Base-by-base conservation (phyloP, 2,797 vertebrate species). In the Halcyon badia region DNA sequence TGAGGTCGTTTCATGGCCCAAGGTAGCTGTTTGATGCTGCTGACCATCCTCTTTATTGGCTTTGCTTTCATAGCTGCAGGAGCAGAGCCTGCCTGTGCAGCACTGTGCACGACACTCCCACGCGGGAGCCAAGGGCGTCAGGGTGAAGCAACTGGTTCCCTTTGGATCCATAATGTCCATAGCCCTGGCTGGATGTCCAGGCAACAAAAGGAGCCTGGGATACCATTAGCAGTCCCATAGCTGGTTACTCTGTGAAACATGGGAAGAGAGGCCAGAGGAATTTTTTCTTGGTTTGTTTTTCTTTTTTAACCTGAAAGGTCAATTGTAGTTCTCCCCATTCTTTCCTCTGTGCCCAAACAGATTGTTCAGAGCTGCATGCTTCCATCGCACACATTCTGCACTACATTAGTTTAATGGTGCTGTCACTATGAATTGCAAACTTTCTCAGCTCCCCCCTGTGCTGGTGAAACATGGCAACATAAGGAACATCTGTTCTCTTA, bases 401-500 rank as follows among this genome's bases (percentile, higher is more conserved):
- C 94, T 79, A 56, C 90, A 95, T 96, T 90, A 93, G 52, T 91
- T 96, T 95, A 95, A 97, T 95, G 92, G 91, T 91, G 77, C 87
- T 95, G 90, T 95, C 95, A 89, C 89, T 93, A 28, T 14, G 95
- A 96, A 90, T 79, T 78, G 91, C 95, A 83, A 93, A 97, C 92
- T 97, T 97, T 96, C 94, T 96, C 96, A 94, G 94, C 97, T 97
- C 92, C 96, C 90, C 71, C 84, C 96, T 94, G 95, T 84, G 95
- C 92, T 97, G 95, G 87, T 95, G 96, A 96, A 97, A 96, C 91
- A 96, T 91, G 96, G 96, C 87, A 94, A 91, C 97, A 94, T 95
- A 95, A 95, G 90, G 94, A 95, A 96, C 97, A 97, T 97, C 97
- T 98, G 97, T 95, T 96, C 90, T 80, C 92, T 87, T 96, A 85